Evolutionary conservation across 1,140 invertebrate species (phyloP).

Genomic region (Sarcophaga peregrina): DNA sequence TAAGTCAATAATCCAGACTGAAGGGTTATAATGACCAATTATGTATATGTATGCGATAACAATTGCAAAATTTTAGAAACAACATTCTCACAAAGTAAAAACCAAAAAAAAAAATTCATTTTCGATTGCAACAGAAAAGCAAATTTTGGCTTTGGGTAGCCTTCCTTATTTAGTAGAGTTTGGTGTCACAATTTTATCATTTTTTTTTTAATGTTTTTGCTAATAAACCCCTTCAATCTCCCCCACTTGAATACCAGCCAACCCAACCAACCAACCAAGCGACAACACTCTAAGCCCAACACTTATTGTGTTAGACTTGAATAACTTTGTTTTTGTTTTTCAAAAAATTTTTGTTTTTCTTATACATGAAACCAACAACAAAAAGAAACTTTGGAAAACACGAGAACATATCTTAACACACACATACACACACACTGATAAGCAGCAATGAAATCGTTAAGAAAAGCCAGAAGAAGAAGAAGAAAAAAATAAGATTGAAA

Average conservation of each 20-base stretch:
- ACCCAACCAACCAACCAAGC: neutral
- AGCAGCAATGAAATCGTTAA: neutral
- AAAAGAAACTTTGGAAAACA: constrained; percentile 31
- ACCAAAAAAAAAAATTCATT: no score
- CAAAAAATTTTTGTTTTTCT: neutral
- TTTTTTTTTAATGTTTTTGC: neutral
- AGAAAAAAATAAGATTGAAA: constrained; percentile 23
- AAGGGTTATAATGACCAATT: no score
- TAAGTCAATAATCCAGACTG: no score
- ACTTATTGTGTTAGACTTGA: constrained; percentile 15
- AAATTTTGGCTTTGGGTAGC: constrained; percentile 1
- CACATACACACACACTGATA: no score
- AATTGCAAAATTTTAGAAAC: neutral
- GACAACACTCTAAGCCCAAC: neutral
- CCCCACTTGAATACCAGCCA: neutral
- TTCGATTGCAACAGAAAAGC: neutral
- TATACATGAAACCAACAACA: neutral
- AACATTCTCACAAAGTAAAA: neutral
- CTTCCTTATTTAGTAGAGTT: constrained; percentile 30
- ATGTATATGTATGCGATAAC: no score
- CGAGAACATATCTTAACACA: constrained; percentile 31
- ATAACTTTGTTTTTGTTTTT: neutral
- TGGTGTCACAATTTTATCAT: constrained; percentile 29
- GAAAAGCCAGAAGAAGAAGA: neutral
- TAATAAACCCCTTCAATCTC: neutral